A percentile compares a stretch with the other conserved stretches of the same genome.
These are phyloP conservation scores for Morus bassanus DNA, from an alignment of 2,797 vertebrate species.

Conservation along the genomic window DNA sequence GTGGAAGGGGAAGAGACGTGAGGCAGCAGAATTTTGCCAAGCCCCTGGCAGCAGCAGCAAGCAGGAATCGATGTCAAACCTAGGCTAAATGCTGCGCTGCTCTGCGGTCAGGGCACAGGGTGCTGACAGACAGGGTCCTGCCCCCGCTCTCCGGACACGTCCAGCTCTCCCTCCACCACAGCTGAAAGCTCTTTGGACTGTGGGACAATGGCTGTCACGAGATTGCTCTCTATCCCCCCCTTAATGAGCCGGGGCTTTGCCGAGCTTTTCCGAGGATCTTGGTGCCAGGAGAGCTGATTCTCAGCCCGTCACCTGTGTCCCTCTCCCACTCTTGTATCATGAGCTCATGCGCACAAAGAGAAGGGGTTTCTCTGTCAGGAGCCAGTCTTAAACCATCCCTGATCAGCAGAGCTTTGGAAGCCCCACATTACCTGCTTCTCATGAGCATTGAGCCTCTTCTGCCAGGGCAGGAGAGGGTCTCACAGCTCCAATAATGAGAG, in stretches of 20 bases:
- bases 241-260: neutral
- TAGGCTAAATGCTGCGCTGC: neutral
- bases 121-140: neutral
- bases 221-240: neutral
- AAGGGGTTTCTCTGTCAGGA: neutral
- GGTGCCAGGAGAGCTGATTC: neutral
- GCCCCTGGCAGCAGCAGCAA: neutral
- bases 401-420: neutral
- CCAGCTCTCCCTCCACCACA: neutral
- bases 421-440: neutral
- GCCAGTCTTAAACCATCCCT: neutral
- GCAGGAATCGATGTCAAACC: neutral
- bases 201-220: neutral
- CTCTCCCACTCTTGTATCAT: neutral
- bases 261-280: neutral
- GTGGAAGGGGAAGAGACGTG: neutral
- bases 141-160: neutral
- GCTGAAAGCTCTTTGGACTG: neutral
- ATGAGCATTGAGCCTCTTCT: neutral
- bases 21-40: neutral
- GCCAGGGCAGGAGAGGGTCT: neutral
- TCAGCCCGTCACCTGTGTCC: neutral
- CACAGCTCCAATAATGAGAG: too few relatives aligned
- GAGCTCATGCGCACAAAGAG: neutral
- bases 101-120: neutral